Base-by-base conservation (phyloP, 2,888 invertebrate genomes). In the Frankliniella intonsa region DNA sequence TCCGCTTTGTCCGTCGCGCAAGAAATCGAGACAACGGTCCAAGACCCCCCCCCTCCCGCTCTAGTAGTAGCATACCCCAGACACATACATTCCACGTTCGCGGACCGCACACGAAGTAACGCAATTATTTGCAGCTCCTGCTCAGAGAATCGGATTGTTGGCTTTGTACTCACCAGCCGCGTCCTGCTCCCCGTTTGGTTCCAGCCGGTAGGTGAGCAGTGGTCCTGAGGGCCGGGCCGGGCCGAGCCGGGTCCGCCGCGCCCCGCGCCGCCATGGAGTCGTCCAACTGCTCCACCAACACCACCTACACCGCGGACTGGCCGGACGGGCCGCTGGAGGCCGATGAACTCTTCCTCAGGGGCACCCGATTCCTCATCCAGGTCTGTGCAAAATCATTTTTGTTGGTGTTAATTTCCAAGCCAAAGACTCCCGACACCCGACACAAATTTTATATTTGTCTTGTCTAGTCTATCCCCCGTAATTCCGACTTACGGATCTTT, bases 361-460 rank as follows among this genome's bases (percentile, higher is more conserved):
- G 69, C 25, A 76, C 69, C 25, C 69, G 69, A 12, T 76, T 76
- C 69, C 69, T 76, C 69, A 76, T 76, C 25, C 69, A 55, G 55
- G 55, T 55, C 14, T 12, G 55, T 12, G 14, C 0, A 55, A 38
- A 38, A 38, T 38, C 5, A 38, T 38, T 5, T 38, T 5, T 38
- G 38, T 38, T 38, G 3, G 5, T 38, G 38, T 38, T 38, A 5
- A 38, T 38, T 38, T 38, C 5, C 38, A 38, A 5, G 38, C 3
- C 38, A 38, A 38, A 38, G 3, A 38, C 38, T 3, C 38, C 38
- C 38, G 38, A 38, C 38, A 38, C 38, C 2, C 38, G 5, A 38
- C 38, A 38, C 38, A 38, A 38, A 38, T 3, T 3, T 38, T 38
- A 38, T 38, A 38, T 38, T 38, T 5, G 5, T 2, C 5, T 38